Base-by-base conservation (phyloP, 1,140 invertebrate genomes). In the Thereuonema tuberculata region DNA sequence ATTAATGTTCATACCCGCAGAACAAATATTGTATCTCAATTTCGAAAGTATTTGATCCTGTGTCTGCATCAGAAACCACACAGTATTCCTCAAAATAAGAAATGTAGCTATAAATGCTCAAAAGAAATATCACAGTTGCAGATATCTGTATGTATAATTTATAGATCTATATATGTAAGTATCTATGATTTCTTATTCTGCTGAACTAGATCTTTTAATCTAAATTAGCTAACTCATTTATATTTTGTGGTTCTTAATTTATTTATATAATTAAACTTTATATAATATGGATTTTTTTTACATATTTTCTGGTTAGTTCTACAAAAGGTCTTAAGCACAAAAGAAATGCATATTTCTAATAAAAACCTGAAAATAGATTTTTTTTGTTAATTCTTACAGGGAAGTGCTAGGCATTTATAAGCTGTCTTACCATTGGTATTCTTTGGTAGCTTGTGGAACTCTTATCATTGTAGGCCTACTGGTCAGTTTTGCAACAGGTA, bases 341-440 rank as follows among this genome's bases (percentile, higher is more conserved):
- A n/a, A n/a, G n/a, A n/a, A n/a, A n/a, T n/a, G n/a, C n/a, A n/a
- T n/a, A n/a, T n/a, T n/a, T n/a, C n/a, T n/a, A n/a, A n/a, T n/a
- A n/a, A n/a, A n/a, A n/a, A 37, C 17, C 17, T 2, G 26, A 27
- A 24, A 20, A 21, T 55, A 29, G 20, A 24, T 28, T 25, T 21
- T 26, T 26, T 23, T 23, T 50, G 23, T 56, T 31, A 29, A 27
- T 21, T 12, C 23, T 48, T 53, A n/a, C 37, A 68, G 58, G 1
- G 63, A 66, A 17, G 48, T 63, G 1, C 63, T 76, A 62, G 72
- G 70, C 58, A 61, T 84, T 0, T 86, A 79, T 67, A 71, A 80
- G 67, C 73, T 85, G 49, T 85, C 83, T 27, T 87, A 85, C 70
- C 72, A 87, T 83, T 85, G 89, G 67, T 83, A 86, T 56, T 82